Evolutionary conservation across 1,140 invertebrate genomes (phyloP).

Genomic region (Drosophila ohnishii): DNA sequence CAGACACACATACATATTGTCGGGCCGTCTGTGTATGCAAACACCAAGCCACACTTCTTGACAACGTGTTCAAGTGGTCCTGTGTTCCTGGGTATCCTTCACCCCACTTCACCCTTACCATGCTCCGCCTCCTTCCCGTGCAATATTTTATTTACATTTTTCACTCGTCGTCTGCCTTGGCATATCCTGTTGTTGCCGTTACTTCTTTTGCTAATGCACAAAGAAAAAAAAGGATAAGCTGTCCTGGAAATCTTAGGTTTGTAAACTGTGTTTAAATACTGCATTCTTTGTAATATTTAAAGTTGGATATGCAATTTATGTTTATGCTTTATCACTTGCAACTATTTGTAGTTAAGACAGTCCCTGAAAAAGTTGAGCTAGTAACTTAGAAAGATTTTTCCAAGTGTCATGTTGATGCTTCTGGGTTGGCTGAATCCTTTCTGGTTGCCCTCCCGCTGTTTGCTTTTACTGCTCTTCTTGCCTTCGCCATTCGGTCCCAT

Average conservation of each 20-base stretch:
- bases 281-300: not conserved
- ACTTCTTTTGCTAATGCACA: conserved; percentile 34
- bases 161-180: conserved; percentile 72
- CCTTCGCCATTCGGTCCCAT: conserved; percentile 27
- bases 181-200: conserved; percentile 63
- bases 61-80: conserved; percentile 79
- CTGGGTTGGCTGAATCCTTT: conserved; percentile 48
- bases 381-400: not conserved
- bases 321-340: not conserved
- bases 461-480: conserved; percentile 56
- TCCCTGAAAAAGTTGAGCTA: no score
- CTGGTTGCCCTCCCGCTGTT: conserved; percentile 47
- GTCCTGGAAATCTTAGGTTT: no score
- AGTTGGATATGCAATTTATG: no score
- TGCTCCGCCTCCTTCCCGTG: conserved; percentile 31
- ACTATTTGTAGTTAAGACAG: not conserved
- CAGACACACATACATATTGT: conserved; percentile 43
- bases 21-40: conserved; percentile 32
- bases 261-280: not conserved
- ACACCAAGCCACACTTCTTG: conserved; percentile 65
- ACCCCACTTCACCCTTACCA: conserved; percentile 6
- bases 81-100: conserved; percentile 33
- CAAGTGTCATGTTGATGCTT: conserved; percentile 18
- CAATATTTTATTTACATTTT: conserved; percentile 81
- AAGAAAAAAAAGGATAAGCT: not conserved